phyloP scores from a whole-genome alignment of 1,140 invertebrate genomes.

The Papilio xuthus region DNA sequence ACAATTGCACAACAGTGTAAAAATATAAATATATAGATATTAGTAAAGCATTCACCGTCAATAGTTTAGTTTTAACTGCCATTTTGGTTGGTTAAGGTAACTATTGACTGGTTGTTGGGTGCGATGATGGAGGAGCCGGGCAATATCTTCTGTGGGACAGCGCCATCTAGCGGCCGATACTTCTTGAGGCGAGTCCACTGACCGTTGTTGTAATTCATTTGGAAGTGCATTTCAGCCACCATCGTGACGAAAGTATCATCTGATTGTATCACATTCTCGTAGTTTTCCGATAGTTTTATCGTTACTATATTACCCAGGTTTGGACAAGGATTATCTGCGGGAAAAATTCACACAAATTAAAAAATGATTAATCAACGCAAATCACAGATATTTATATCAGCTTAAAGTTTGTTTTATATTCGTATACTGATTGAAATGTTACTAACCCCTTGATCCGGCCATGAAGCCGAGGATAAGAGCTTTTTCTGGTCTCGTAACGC shows the following conservation, averaged over 20 bases:
- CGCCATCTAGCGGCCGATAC: slow-evolving; percentile 85
- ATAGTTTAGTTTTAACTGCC: slow-evolving; percentile 56
- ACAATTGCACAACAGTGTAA: background rate
- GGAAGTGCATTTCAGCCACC: slow-evolving; percentile 96
- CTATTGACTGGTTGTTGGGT: slow-evolving; percentile 68
- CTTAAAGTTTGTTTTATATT: too few species aligned
- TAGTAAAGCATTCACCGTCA: background rate
- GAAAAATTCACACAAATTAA: background rate
- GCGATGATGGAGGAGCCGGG: slow-evolving; percentile 72
- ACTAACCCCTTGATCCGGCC: slow-evolving; percentile 94
- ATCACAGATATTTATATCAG: too few species aligned
- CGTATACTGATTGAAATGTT: background rate
- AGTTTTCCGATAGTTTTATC: slow-evolving; percentile 94
- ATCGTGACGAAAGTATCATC: slow-evolving; percentile 89
- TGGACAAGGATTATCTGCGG: slow-evolving; percentile 95
- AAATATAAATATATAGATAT: slow-evolving; percentile 1
- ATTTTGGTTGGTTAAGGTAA: slow-evolving; percentile 73
- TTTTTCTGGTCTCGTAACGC: slow-evolving; percentile 97
- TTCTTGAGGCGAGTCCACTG: slow-evolving; percentile 97
- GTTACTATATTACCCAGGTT: slow-evolving; percentile 96
- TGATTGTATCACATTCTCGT: slow-evolving; percentile 89
- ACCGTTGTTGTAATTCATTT: slow-evolving; percentile 97
- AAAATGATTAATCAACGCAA: too few species aligned
- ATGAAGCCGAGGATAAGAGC: slow-evolving; percentile 98
- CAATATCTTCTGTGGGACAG: slow-evolving; percentile 75